Conservation (phyloP, 1,140 invertebrate genomes). For the Musca vetustissima region DNA sequence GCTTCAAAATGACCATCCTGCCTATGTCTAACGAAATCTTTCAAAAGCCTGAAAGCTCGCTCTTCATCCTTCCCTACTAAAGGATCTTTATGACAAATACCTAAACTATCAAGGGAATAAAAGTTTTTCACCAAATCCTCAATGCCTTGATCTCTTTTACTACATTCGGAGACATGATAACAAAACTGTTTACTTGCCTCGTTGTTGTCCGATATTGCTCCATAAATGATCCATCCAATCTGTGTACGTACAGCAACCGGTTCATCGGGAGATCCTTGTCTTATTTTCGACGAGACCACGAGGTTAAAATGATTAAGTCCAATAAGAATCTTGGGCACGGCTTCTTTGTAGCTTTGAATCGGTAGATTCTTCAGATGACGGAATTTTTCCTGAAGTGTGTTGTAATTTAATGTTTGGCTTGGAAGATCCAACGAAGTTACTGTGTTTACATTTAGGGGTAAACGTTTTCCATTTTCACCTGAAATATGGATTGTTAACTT, state of each 20-base stretch:
- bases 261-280: neutral
- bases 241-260: neutral
- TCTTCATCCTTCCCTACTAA: no score
- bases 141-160: neutral
- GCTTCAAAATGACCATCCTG: no score
- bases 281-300: neutral
- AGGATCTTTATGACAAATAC: neutral
- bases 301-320: neutral
- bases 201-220: no score
- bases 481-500: no score
- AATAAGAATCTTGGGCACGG: neutral
- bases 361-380: neutral
- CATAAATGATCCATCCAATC: neutral
- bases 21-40: no score
- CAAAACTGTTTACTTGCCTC: no score
- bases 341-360: neutral
- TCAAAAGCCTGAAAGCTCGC: no score
- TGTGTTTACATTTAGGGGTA: no score
- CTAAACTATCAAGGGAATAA: slow-evolving; percentile 3
- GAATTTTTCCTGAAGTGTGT: neutral
- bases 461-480: no score
- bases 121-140: no score
- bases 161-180: no score
- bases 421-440: neutral
- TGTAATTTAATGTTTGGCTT: no score